These are phyloP conservation scores for Conops quadrifasciatus DNA, from an alignment of 2,888 invertebrate species.

Conservation along the genomic window DNA sequence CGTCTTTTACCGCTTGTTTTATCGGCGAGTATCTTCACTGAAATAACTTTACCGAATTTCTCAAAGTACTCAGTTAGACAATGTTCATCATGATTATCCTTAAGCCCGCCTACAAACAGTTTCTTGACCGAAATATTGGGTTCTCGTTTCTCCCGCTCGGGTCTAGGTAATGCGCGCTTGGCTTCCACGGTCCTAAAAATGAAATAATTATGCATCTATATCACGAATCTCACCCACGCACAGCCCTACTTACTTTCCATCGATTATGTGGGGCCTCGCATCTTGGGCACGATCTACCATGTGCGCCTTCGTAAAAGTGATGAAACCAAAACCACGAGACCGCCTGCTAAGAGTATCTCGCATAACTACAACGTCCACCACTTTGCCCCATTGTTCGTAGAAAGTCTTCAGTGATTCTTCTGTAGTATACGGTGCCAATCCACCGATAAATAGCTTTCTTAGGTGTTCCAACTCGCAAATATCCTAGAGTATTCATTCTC, in stretches of 20 bases:
- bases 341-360: conserved; percentile 92
- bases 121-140: conserved; percentile 94
- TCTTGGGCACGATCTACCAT: conserved; percentile 97
- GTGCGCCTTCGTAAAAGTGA: conserved; percentile 89
- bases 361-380: conserved; percentile 97
- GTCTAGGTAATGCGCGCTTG: conserved; percentile 92
- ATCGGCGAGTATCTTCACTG: conserved; percentile 87
- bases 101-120: conserved; percentile 91
- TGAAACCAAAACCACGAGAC: conserved; percentile 97
- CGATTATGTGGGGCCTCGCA: conserved; percentile 88
- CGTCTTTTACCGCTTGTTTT: conserved; percentile 92
- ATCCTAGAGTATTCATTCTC: conserved; percentile 49
- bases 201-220: conserved; percentile 18
- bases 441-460: conserved; percentile 95
- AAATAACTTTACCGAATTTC: conserved; percentile 81
- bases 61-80: conserved; percentile 85
- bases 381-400: conserved; percentile 96
- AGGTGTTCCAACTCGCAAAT: conserved; percentile 73
- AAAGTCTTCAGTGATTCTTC: conserved; percentile 89
- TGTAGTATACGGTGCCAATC: conserved; percentile 90
- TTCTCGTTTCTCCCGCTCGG: conserved; percentile 89
- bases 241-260: conserved; percentile 74
- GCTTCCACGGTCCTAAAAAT: conserved; percentile 84
- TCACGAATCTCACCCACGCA: background rate
- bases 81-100: conserved; percentile 91